Base-by-base conservation (phyloP, 1,140 invertebrate genomes). In the Metopolophium dirhodum region DNA sequence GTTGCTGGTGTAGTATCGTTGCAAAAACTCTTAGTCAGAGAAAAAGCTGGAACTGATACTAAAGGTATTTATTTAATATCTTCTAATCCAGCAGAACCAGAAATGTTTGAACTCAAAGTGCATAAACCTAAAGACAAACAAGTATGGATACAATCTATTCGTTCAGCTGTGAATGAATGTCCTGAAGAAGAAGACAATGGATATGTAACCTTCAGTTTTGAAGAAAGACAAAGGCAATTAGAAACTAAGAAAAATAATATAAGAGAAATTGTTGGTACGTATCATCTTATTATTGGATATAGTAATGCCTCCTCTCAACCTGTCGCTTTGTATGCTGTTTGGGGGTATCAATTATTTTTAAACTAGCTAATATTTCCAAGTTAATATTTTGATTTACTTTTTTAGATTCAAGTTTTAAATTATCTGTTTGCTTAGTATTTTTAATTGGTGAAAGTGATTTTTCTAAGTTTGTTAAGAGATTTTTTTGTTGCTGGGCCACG, bases 101-200 rank as follows among this genome's bases (percentile, higher is more conserved):
- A 99, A 95, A 99, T 99, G 98, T 99, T 99, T 95, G 98, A 99
- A 95, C 95, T 99, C 30, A 97, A 99, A 94, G 98, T 99, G 94
- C 97, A 97, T 94, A 97, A 98, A 85, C 98, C 98, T 26, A 98
- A 98, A 95, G 98, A 99, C 94, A 98, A 98, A 94, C 97, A 97
- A 94, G 95, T 97, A 2, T 99, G 98, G 98, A 98, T 99, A 94
- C 96, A 97, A 94, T 96, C 97, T 20, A 97, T 99, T 87, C 94
- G 94, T 86, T 77, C 93, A 94, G 94, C 94, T 93, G 94, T 95
- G 45, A 93, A 95, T 68, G 94, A 95, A 83, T 94, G 94, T 93
- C 37, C 95, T 7, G 96, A 96, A 90, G 96, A 96, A 94, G 96
- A 95, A 90, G 95, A 96, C 93, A 95, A 96, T 94, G 94, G 95